Evolutionary conservation across 2,113 vertebrate genomes (phyloP), one percentile per base, ranked within the genome.

Genomic region (Phasianus colchicus): DNA sequence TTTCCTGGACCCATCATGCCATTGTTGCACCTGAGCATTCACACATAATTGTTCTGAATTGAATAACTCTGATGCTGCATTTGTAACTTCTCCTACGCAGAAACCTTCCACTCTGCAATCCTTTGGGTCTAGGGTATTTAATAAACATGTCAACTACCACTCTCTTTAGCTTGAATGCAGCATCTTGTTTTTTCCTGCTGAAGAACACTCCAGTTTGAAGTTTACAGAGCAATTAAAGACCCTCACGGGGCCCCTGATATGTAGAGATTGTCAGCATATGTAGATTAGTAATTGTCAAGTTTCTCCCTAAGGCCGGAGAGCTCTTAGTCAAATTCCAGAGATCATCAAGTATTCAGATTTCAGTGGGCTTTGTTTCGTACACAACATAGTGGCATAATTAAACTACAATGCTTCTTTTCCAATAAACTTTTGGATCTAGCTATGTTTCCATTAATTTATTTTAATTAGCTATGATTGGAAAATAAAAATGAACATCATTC

Each of bases 151-250:
- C 97, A 96, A 92, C 84, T 60, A 95, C 82, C 83, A 93, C 97
- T 97, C 95, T 96, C 93, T 96, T 97, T 96, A 96, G 94, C 83
- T 96, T 65, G 73, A 97, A 96, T 80, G 72, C 85, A 89, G 86
- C 89, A 86, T 86, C 70, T 97, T 97, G 96, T 96, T 97, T 93
- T 93, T 97, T 95, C 95, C 93, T 96, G 86, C 87, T 92, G 96
- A 98, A 97, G 95, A 97, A 96, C 93, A 97, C 96, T 97, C 96
- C 95, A 97, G 92, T 97, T 86, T 96, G 96, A 97, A 97, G 97
- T 97, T 98, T 97, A 97, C 72, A 94, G 97, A 97, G 97, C 96
- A 97, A 98, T 98, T 98, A 97, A 97, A 93, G 88, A 95, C 94
- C 90, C 94, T 97, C 97, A 60, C 93, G 97, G 94, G 97, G 95